Conservation (phyloP, 2,797 vertebrate species). For the Tauraco hartlaubi region DNA sequence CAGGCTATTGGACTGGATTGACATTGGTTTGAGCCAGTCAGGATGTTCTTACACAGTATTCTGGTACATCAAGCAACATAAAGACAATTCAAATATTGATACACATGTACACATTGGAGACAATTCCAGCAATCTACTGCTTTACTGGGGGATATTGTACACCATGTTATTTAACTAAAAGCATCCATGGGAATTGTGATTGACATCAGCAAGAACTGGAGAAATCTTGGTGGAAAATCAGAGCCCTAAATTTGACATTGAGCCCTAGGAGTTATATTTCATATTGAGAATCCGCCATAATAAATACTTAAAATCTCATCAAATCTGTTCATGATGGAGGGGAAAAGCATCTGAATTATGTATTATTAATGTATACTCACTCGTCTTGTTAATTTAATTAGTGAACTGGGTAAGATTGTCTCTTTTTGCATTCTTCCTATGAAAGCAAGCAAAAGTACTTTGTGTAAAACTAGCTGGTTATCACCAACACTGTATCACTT, state of each 20-base stretch:
- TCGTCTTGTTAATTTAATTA: conserved; percentile 39
- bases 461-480: neutral
- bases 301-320: conserved; percentile 27
- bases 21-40: neutral
- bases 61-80: neutral
- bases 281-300: neutral
- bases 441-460: neutral
- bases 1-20: neutral
- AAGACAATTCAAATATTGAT: neutral
- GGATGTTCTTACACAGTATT: neutral
- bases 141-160: neutral
- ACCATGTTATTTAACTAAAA: neutral
- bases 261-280: neutral
- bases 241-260: neutral
- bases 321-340: neutral
- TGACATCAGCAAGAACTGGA: neutral
- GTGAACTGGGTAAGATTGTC: neutral
- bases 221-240: neutral
- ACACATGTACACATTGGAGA: neutral
- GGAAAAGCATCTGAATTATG: neutral
- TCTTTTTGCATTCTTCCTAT: neutral
- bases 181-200: neutral
- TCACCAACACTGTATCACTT: neutral
- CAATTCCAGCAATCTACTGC: neutral
- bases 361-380: conserved; percentile 1